These are phyloP conservation scores for Dascyllus trimaculatus DNA, from an alignment of 2,113 vertebrate species.

Conservation along the genomic window DNA sequence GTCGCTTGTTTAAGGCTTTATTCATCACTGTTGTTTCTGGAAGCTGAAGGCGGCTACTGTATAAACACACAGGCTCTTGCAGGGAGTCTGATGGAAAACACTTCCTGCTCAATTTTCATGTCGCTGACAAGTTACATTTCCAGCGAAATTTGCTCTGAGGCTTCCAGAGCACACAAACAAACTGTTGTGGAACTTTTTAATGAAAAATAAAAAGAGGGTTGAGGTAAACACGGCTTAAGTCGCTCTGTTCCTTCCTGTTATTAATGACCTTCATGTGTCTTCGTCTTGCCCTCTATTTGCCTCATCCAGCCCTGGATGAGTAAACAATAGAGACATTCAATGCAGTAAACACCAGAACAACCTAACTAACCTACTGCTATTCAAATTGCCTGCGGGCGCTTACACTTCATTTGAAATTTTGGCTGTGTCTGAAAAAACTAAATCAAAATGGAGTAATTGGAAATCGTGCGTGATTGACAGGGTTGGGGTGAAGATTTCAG, in stretches of 20 bases:
- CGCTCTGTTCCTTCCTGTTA: background rate
- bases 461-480: conserved; percentile 7
- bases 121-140: conserved; percentile 10
- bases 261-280: conserved; percentile 4
- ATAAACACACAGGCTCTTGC: conserved; percentile 25
- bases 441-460: background rate
- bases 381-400: background rate
- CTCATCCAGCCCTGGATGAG: background rate
- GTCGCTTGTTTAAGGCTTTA: conserved; percentile 36
- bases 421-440: background rate
- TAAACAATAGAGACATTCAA: background rate
- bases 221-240: background rate
- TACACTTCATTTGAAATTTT: background rate
- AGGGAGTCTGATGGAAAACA: conserved; percentile 10
- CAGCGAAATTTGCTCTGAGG: background rate
- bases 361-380: background rate
- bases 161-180: conserved; percentile 19
- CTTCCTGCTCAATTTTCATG: conserved; percentile 21
- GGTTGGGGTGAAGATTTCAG: background rate
- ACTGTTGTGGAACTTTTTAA: background rate
- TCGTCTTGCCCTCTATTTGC: conserved; percentile 5
- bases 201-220: conserved; percentile 2
- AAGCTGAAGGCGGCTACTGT: conserved; percentile 21
- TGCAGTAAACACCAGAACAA: background rate
- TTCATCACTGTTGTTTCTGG: conserved; percentile 50